These are phyloP conservation scores for Drosophila diplacantha DNA, from an alignment of 2,888 invertebrate genomes.

Conservation along the genomic window DNA sequence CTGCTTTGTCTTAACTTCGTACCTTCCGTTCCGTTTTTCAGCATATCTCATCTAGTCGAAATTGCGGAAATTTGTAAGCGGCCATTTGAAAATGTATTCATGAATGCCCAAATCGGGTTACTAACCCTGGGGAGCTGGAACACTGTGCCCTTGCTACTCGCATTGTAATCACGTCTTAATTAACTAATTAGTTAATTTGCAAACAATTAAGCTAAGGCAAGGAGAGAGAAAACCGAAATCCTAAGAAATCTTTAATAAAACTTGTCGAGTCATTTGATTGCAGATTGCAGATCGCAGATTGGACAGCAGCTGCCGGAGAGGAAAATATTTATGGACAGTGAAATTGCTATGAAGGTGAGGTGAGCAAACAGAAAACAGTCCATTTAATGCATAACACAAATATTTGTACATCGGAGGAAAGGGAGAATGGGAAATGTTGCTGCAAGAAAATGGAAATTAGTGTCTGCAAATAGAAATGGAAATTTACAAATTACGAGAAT, in stretches of 20 bases:
- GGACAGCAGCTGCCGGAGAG: slow-evolving; percentile 43
- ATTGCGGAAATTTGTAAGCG: slow-evolving; percentile 61
- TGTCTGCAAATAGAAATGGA: slow-evolving; percentile 21
- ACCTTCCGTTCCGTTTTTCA: slow-evolving; percentile 13
- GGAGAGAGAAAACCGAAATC: slow-evolving; percentile 35
- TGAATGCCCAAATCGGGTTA: slow-evolving; percentile 45
- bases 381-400: slow-evolving; percentile 38
- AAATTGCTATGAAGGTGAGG: slow-evolving; percentile 35
- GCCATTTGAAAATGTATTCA: slow-evolving; percentile 45
- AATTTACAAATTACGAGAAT: slow-evolving; percentile 4
- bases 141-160: slow-evolving; percentile 41
- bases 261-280: slow-evolving; percentile 61
- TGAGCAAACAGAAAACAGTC: slow-evolving; percentile 33
- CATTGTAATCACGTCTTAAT: slow-evolving; percentile 58
- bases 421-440: slow-evolving; percentile 24
- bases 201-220: slow-evolving; percentile 59
- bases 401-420: slow-evolving; percentile 34
- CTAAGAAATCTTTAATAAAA: slow-evolving; percentile 35
- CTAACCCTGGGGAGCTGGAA: slow-evolving; percentile 28
- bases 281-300: slow-evolving; percentile 44
- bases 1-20: slow-evolving; percentile 31
- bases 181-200: slow-evolving; percentile 72
- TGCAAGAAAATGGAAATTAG: slow-evolving; percentile 20
- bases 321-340: slow-evolving; percentile 38
- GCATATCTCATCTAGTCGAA: slow-evolving; percentile 52